Conservation (phyloP, 2,797 vertebrate genomes). For the Cossypha heuglini region DNA sequence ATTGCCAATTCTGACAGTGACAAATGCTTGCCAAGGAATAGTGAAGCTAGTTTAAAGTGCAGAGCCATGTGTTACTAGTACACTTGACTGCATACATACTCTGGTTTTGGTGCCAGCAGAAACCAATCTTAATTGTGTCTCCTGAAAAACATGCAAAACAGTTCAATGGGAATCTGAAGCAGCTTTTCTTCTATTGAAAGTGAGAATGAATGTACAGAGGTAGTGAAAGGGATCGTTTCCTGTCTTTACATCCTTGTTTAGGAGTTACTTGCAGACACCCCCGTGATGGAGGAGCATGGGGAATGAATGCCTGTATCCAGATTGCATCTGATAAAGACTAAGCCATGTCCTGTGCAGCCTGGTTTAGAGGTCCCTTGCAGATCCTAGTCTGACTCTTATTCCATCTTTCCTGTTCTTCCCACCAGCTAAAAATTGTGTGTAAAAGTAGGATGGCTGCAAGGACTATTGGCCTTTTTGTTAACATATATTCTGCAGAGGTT, state of each 20-base stretch:
- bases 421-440: not conserved
- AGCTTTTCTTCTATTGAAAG: conserved; percentile 51
- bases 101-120: conserved; percentile 42
- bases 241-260: not conserved
- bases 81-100: conserved; percentile 37
- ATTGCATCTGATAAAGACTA: not conserved
- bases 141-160: conserved; percentile 38
- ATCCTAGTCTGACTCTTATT: not conserved
- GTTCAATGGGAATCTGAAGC: conserved; percentile 11
- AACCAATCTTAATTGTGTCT: conserved; percentile 39
- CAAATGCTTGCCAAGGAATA: conserved; percentile 44
- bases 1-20: conserved; percentile 49
- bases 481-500: not conserved
- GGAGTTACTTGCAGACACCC: not conserved
- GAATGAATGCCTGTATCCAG: not conserved
- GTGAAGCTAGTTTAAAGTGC: conserved; percentile 59
- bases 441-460: not conserved
- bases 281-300: not conserved
- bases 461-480: not conserved
- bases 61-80: conserved; percentile 50
- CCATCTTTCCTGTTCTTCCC: not conserved
- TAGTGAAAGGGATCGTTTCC: not conserved
- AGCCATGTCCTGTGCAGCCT: not conserved
- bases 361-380: not conserved
- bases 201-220: not conserved